A percentile compares a stretch with the other conserved stretches of the same genome.
Conservation (phyloP, 2,113 vertebrate species). For the Ellobius talpinus region DNA sequence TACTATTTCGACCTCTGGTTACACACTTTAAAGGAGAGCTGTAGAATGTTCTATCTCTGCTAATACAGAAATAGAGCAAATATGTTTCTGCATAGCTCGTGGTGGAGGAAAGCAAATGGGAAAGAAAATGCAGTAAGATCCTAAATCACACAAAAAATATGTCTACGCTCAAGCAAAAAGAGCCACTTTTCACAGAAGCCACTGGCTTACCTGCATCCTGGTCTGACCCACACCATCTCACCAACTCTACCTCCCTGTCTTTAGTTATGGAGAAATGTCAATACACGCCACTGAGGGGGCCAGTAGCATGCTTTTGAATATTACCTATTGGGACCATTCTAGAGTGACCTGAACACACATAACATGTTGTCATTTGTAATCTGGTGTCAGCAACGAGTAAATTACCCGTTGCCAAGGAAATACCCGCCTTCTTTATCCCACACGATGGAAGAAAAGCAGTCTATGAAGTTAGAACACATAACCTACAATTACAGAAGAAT, state of each 20-base stretch:
- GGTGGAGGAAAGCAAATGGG: constrained; percentile 15
- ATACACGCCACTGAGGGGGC: background rate
- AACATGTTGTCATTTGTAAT: background rate
- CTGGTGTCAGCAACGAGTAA: background rate
- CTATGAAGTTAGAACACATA: background rate
- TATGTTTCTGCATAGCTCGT: background rate
- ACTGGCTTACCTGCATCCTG: background rate
- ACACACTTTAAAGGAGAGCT: constrained; percentile 9
- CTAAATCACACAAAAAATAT: background rate
- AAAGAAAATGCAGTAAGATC: background rate
- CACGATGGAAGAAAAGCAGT: background rate
- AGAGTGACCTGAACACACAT: constrained; percentile 51
- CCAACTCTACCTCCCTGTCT: constrained; percentile 34
- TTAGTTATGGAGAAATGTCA: constrained; percentile 29
- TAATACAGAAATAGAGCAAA: background rate
- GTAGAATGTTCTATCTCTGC: background rate
- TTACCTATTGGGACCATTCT: constrained; percentile 42
- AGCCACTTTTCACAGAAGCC: background rate
- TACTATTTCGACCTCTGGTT: background rate
- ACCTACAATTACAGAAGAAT: constrained; percentile 9
- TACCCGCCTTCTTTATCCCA: background rate
- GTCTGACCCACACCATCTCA: background rate
- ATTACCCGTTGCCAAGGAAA: background rate
- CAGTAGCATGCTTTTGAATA: constrained; percentile 17
- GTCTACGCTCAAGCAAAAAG: background rate